Conservation (phyloP, 2,113 vertebrate genomes). For the Pleuronectes platessa region DNA sequence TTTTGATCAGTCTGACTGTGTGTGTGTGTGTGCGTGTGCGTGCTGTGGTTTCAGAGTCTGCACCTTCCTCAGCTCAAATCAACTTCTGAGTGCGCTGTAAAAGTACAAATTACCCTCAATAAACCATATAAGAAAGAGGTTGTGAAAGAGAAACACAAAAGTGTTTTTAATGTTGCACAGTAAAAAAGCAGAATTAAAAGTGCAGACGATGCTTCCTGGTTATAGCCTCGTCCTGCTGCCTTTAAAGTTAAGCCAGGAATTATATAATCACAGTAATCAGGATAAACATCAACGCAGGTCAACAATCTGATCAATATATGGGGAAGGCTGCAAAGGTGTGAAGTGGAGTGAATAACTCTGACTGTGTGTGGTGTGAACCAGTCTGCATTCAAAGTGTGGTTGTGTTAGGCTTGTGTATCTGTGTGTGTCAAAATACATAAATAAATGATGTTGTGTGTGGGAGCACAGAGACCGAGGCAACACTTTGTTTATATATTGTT, state of each 20-base stretch:
- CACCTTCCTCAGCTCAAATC: slow-evolving; percentile 1
- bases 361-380: too few relatives aligned
- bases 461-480: not conserved
- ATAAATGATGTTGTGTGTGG: not conserved
- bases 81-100: slow-evolving; percentile 23
- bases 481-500: not conserved
- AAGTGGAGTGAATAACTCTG: too few relatives aligned
- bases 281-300: too few relatives aligned
- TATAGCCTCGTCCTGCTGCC: too few relatives aligned
- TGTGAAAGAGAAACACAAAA: slow-evolving; percentile 13
- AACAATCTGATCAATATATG: not conserved
- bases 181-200: too few relatives aligned
- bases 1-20: too few relatives aligned
- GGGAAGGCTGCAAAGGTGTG: not conserved
- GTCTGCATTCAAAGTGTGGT: too few relatives aligned
- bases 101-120: not conserved
- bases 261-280: too few relatives aligned
- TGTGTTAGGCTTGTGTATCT: not conserved
- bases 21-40: not conserved
- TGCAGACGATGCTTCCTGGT: too few relatives aligned
- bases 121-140: slow-evolving; percentile 24
- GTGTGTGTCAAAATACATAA: not conserved
- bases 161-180: too few relatives aligned
- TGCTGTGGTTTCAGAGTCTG: slow-evolving; percentile 11
- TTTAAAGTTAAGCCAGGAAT: too few relatives aligned